These are phyloP conservation scores for Philypnodon macrostomus DNA, from an alignment of 2,797 vertebrate genomes.

Conservation along the genomic window DNA sequence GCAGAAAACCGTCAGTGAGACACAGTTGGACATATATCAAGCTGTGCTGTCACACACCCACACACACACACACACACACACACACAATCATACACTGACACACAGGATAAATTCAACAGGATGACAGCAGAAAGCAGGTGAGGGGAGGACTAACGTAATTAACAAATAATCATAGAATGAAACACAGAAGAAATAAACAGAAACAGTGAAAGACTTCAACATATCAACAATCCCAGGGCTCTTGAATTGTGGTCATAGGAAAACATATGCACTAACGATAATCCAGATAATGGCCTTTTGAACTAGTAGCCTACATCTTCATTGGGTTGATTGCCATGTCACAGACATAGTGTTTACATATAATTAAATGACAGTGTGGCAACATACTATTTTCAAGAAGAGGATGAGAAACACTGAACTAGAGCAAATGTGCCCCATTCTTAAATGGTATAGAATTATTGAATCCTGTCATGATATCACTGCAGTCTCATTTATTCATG, in stretches of 20 bases:
- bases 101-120: constrained; percentile 27
- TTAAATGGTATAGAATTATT: too few species aligned
- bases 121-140: constrained; percentile 18
- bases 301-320: too few species aligned
- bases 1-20: constrained; percentile 45
- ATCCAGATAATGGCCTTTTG: neutral
- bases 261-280: neutral
- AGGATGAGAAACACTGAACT: too few species aligned
- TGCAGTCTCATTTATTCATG: too few species aligned
- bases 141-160: constrained; percentile 12
- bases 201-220: neutral
- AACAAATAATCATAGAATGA: neutral
- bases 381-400: too few species aligned
- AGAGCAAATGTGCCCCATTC: too few species aligned
- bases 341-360: too few species aligned
- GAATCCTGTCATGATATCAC: too few species aligned
- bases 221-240: neutral
- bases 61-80: constrained; percentile 39
- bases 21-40: constrained; percentile 43
- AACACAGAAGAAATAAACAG: neutral
- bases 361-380: too few species aligned
- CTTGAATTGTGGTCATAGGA: neutral
- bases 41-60: constrained; percentile 49
- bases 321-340: too few species aligned
- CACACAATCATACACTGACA: constrained; percentile 36